These are phyloP conservation scores for Petrolisthes manimaculis DNA, from an alignment of 2,888 invertebrate species.

Conservation along the genomic window DNA sequence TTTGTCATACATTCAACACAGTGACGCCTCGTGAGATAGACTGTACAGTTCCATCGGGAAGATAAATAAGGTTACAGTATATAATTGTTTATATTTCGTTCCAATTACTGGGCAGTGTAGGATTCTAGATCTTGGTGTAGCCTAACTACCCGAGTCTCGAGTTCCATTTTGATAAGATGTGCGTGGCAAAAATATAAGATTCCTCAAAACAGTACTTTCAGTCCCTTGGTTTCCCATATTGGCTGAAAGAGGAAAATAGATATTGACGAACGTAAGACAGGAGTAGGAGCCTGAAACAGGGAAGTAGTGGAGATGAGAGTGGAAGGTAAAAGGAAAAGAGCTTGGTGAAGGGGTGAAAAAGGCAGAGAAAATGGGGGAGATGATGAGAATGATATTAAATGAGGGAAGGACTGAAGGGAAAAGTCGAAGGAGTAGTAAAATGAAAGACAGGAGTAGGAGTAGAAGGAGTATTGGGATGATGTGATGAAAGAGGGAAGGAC, in stretches of 20 bases:
- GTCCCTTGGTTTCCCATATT: not conserved
- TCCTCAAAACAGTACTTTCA: not conserved
- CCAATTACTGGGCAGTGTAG: too few relatives aligned
- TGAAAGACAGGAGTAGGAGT: not conserved
- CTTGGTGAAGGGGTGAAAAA: not conserved
- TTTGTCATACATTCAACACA: too few relatives aligned
- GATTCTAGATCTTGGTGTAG: too few relatives aligned
- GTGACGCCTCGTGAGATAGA: too few relatives aligned
- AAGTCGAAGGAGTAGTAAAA: not conserved
- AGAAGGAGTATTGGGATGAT: not conserved
- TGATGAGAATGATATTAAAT: not conserved
- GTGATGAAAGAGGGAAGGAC: not conserved
- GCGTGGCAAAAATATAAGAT: too few relatives aligned
- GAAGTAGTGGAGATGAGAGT: not conserved
- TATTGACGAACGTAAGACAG: not conserved
- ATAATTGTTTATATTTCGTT: too few relatives aligned
- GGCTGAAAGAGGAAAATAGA: too few relatives aligned
- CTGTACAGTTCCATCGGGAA: too few relatives aligned
- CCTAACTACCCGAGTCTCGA: too few relatives aligned
- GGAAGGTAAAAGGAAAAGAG: not conserved
- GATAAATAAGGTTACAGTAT: too few relatives aligned
- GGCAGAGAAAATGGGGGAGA: not conserved
- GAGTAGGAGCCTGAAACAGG: not conserved
- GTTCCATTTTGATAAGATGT: too few relatives aligned
- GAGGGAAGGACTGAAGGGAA: not conserved